phyloP scores from a whole-genome alignment of 2,113 vertebrate genomes.

The Callionymus lyra region DNA sequence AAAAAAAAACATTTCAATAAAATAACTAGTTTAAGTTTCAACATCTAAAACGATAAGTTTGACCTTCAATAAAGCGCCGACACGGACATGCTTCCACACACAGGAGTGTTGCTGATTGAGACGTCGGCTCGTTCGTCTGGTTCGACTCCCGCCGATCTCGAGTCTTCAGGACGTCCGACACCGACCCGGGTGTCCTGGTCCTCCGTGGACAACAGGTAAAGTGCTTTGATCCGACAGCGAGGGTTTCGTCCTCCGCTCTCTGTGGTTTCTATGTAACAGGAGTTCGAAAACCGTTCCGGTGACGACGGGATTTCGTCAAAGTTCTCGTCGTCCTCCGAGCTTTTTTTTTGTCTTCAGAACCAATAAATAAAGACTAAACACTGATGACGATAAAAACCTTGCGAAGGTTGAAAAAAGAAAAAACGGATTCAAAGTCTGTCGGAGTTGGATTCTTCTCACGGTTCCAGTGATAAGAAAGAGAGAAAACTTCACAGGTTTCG shows the following conservation, averaged over 20 bases:
- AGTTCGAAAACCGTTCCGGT: conserved; percentile 11
- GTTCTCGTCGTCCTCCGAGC: conserved; percentile 28
- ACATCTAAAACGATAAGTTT: too few species aligned
- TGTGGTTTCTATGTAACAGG: conserved; percentile 26
- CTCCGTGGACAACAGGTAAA: conserved; percentile 53
- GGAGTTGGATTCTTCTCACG: conserved; percentile 16
- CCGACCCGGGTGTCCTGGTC: background rate
- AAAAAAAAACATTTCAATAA: too few species aligned
- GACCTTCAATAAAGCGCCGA: too few species aligned
- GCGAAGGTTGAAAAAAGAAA: conserved; percentile 19
- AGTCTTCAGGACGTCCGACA: conserved; percentile 16
- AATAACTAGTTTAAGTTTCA: too few species aligned
- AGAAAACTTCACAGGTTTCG: conserved; percentile 11
- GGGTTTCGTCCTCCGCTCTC: conserved; percentile 25
- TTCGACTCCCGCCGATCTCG: too few species aligned
- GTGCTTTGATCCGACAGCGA: conserved; percentile 57
- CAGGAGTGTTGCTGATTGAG: too few species aligned
- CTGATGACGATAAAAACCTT: conserved; percentile 31
- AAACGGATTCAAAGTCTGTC: conserved; percentile 21
- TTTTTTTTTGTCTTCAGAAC: conserved; percentile 38
- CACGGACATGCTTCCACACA: too few species aligned
- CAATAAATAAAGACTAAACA: conserved; percentile 65
- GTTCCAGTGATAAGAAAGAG: conserved; percentile 37
- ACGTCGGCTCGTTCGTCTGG: too few species aligned
- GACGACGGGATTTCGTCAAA: background rate